Evolutionary conservation across 2,888 invertebrate genomes (phyloP), one percentile per base, ranked within the genome.

Genomic region (Acleris emargana): DNA sequence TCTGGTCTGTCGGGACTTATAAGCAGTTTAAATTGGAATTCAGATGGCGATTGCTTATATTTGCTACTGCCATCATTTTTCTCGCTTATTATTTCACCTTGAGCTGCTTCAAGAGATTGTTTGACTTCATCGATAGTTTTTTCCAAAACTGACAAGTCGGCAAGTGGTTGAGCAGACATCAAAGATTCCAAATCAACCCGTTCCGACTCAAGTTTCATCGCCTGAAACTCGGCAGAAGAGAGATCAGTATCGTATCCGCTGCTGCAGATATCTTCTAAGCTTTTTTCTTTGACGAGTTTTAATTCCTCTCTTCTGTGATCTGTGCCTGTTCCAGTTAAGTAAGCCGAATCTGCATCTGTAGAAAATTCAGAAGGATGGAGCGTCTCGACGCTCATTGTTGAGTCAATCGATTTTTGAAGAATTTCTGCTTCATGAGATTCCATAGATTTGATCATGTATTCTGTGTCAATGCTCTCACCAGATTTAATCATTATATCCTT

Each of bases 71-170:
- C 93, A 71, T 95, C 94, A 74, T 87, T 93, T 80, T 94, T 93
- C 69, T 93, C 93, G 76, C 94, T 95, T 62, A 95, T 95, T 6
- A 95, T 93, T 84, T 95, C 95, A 72, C 93, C 95, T 82, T 95
- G 95, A 0, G 95, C 95, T 52, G 95, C 94, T 85, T 95, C 95
- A 67, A 95, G 83, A 20, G 95, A 95, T 77, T 95, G 95, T 76
- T 95, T 94, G 51, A 95, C 95, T 89, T 96, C 95, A 75, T 95
- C 94, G 58, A 96, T 94, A 72, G 96, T 94, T 87, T 95, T 95
- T 80, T 95, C 94, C 66, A 95, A 94, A 78, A 94, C 89, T 78
- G 91, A 91, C 75, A 93, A 89, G 83, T 94, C 93, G 57, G 91
- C 76, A 64, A 93, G 84, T 76, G 91, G 89, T 74, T 93, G 88